These are phyloP conservation scores for Mycteria americana DNA, from an alignment of 2,797 vertebrate species.

Conservation along the genomic window DNA sequence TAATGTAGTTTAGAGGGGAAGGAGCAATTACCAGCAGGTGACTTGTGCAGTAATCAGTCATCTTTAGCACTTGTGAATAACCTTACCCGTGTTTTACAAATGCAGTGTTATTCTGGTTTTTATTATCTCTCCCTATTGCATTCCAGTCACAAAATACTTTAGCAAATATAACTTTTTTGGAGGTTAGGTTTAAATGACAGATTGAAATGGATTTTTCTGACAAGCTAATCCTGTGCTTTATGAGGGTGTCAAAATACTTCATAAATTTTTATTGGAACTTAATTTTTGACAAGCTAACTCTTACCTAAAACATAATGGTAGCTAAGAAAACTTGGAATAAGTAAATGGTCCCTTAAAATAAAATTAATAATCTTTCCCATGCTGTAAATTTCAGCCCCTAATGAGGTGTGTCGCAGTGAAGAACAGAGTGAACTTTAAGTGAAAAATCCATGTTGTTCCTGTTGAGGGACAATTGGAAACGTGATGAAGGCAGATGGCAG, in stretches of 20 bases:
- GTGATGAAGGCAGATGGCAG: conserved; percentile 71
- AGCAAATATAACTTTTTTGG: background rate
- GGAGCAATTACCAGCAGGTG: background rate
- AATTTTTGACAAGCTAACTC: background rate
- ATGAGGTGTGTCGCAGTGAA: background rate
- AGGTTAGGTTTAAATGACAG: background rate
- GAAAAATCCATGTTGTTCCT: conserved; percentile 53
- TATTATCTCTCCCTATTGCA: fast-evolving
- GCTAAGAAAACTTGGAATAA: background rate
- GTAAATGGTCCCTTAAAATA: background rate
- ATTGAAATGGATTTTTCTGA: background rate
- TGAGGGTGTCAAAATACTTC: background rate
- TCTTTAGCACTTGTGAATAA: background rate
- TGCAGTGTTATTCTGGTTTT: background rate
- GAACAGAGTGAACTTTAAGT: conserved; percentile 46
- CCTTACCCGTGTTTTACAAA: background rate
- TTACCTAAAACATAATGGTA: background rate
- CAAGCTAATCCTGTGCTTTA: background rate
- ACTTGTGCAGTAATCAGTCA: background rate
- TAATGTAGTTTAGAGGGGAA: background rate
- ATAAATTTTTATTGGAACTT: background rate
- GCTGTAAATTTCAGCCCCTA: background rate
- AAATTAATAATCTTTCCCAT: background rate
- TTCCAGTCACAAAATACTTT: background rate
- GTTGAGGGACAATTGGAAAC: conserved; percentile 26